Base-by-base conservation (phyloP, 2,888 invertebrate species). In the Dugesia japonica region DNA sequence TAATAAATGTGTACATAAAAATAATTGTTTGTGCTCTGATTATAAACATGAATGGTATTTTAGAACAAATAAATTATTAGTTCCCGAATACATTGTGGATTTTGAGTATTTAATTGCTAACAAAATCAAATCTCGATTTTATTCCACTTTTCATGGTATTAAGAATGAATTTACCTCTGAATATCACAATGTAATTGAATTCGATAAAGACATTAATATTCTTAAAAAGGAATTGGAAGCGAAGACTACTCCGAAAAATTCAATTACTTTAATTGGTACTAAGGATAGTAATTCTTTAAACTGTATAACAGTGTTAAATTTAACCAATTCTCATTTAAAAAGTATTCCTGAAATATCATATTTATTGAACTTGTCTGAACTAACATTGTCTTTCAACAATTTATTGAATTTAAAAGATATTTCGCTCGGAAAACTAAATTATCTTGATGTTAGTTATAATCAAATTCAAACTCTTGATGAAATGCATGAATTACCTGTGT, bases 61-160 rank as follows among this genome's bases (percentile, higher is more conserved):
- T 77, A 83, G 84, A 79, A 81, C 84, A 77, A 78, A 82, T 77
- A 81, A 82, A 31, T 80, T 84, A 31, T 83, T 83, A 9, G 80
- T 85, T 9, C 85, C 85, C 31, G 85, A 85, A 79, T 85, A 84
- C 79, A 81, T 85, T 42, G 80, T 85, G 26, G 83, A 85, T 76
- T 84, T 83, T 82, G 84, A 85, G 79, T 85, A 85, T 78, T 78
- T 83, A 26, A 83, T 82, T 1, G 27, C 27, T 26, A 78, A 31
- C 27, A 7, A 17, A 23, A 28, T 42, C 1, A 15, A 0, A 4
- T 78, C 76, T 20, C 77, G 28, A 0, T 77, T 77, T 71, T 71
- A 77, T 71, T 27, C 78, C 27, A 73, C 71, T 75, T 26, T 75
- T 26, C 26, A 75, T 75, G 74, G 71, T 13, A 13, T 38, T 17